Percentiles rank a stretch among this genome's conserved stretches.
These are phyloP conservation scores for Cotesia chilonis DNA, from an alignment of 1,140 invertebrate species.

Conservation along the genomic window DNA sequence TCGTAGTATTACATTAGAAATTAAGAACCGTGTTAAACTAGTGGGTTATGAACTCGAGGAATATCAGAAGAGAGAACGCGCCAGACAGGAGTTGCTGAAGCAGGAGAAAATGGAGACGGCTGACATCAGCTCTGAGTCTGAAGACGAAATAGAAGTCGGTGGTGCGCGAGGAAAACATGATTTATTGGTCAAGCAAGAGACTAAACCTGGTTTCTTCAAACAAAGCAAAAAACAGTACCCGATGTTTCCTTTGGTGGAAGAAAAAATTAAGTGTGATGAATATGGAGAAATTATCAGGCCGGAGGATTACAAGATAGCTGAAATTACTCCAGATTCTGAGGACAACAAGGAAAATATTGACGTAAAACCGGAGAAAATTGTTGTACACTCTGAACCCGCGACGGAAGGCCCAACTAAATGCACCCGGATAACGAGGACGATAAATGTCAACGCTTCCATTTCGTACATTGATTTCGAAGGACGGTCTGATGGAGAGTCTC, in stretches of 20 bases:
- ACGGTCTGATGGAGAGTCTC: constrained; percentile 95
- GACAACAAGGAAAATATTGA: constrained; percentile 80
- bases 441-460: constrained; percentile 86
- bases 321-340: constrained; percentile 71
- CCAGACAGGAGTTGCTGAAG: constrained; percentile 68
- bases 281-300: constrained; percentile 94
- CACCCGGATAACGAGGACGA: constrained; percentile 76
- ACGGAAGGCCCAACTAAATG: constrained; percentile 91
- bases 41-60: constrained; percentile 94
- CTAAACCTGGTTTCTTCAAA: constrained; percentile 86
- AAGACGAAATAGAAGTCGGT: constrained; percentile 85
- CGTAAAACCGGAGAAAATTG: constrained; percentile 70
- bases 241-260: constrained; percentile 96
- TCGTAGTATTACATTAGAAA: constrained; percentile 77
- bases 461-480: constrained; percentile 99
- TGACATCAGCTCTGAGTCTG: constrained; percentile 83
- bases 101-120: constrained; percentile 64
- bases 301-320: constrained; percentile 88
- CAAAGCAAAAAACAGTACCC: constrained; percentile 92
- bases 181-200: constrained; percentile 85
- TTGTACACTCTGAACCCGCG: constrained; percentile 68
- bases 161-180: constrained; percentile 84
- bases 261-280: constrained; percentile 92
- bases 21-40: constrained; percentile 79
- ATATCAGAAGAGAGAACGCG: constrained; percentile 75